Percentiles rank a stretch among this genome's conserved stretches.
Evolutionary conservation across 2,888 invertebrate genomes (phyloP).

Genomic region (Habrosyne pyritoides): DNA sequence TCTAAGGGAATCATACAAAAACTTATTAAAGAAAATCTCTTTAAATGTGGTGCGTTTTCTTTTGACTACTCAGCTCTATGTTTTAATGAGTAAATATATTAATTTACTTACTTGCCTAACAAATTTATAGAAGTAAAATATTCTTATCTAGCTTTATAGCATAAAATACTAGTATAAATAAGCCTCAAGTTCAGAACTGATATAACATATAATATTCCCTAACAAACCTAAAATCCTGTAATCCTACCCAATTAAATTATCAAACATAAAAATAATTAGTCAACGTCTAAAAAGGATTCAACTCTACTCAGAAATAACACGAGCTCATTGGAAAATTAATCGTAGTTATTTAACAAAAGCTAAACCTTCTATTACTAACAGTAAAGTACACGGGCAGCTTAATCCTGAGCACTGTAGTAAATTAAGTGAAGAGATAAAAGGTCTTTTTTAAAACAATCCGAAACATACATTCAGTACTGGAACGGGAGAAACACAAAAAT

Average conservation of each 20-base stretch:
- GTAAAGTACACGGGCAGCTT: constrained; percentile 20
- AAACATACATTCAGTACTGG: constrained; percentile 40
- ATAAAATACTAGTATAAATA: too few relatives aligned
- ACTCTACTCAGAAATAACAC: constrained; percentile 1
- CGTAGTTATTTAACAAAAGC: constrained; percentile 17
- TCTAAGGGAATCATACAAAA: neutral
- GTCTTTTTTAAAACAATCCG: constrained; percentile 39
- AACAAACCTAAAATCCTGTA: neutral
- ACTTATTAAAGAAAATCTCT: neutral
- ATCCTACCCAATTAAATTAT: neutral
- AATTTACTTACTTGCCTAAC: too few relatives aligned
- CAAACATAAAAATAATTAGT: constrained; percentile 5
- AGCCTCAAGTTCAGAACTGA: neutral
- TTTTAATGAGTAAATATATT: too few relatives aligned
- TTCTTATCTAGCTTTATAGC: too few relatives aligned
- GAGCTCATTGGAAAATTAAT: constrained; percentile 17
- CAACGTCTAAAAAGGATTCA: constrained; percentile 2
- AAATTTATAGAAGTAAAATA: too few relatives aligned
- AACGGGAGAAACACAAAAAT: constrained; percentile 45
- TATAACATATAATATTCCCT: neutral
- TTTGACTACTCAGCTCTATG: neutral
- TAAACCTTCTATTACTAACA: constrained; percentile 16
- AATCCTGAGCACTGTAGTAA: constrained; percentile 33
- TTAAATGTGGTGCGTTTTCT: neutral
- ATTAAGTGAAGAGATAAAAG: constrained; percentile 32